Evolutionary conservation across 92 coral and sea anemone genomes (phyloP), one percentile per base, ranked within the genome.

Genomic region (Epizoanthus scotinus): DNA sequence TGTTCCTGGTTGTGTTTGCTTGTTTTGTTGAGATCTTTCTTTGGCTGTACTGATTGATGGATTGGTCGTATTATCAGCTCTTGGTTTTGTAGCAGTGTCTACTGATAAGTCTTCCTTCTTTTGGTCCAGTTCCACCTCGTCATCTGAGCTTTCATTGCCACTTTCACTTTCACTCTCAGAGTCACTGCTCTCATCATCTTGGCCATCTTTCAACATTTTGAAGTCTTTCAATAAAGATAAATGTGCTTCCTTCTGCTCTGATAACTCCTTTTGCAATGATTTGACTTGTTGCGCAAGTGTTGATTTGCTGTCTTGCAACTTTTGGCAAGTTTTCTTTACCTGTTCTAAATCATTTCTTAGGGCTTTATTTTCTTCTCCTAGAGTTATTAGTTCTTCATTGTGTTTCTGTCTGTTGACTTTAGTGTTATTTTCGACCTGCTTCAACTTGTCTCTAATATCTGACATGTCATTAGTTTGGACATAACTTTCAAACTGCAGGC

Each of bases 21-120:
- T 61, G 66, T 61, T 61, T 61, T 61, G 66, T 61, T 22, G 18
- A 24, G 66, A 61, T 61, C 66, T 5, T 61, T 61, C 66, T 61
- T 5, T 61, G 31, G 66, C 66, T 25, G 66, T 17, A 24, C 31
- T 61, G 19, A 24, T 34, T 61, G 66, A 9, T 61, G 66, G 5
- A 24, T 8, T 8, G 21, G 2, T 60, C 17, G 36, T 61, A 15
- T 61, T 61, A 61, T 10, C 66, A 0, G 66, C 25, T 22, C 66
- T 61, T 0, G 66, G 66, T 28, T 25, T 61, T 25, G 19, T 24
- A 20, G 64, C 44, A 40, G 52, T 61, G 66, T 24, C 17, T 36
- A 25, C 34, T 9, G 52, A 24, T 24, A 36, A 8, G 34, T 61
- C 31, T 61, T 3, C 66, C 66, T 61, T 18, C 3, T 47, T 47